A percentile compares a stretch with the other conserved stretches of the same genome.
These are phyloP conservation scores for Carduelis carduelis DNA, from an alignment of 2,797 vertebrate species.

Conservation along the genomic window DNA sequence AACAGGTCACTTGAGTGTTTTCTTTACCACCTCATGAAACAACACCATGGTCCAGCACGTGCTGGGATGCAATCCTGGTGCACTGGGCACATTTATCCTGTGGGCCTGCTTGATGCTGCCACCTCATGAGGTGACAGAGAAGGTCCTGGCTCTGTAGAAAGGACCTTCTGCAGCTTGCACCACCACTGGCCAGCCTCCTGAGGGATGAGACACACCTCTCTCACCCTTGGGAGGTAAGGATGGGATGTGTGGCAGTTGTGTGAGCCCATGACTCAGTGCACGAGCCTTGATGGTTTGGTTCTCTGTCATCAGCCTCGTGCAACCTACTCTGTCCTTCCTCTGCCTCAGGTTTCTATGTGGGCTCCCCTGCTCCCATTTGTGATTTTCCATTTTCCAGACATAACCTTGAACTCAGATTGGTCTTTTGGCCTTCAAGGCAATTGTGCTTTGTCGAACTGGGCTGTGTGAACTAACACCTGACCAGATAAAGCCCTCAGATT, in stretches of 20 bases:
- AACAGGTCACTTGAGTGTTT: background rate
- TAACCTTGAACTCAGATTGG: background rate
- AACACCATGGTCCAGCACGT: fast-evolving
- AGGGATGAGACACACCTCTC: background rate
- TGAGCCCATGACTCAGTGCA: background rate
- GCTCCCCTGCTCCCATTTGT: background rate
- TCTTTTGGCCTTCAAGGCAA: background rate
- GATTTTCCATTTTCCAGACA: background rate
- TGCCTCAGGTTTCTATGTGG: background rate
- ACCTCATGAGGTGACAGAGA: background rate
- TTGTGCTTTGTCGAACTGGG: background rate
- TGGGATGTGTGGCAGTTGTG: background rate
- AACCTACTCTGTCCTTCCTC: background rate
- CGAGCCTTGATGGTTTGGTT: background rate
- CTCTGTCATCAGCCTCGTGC: background rate
- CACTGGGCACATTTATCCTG: background rate
- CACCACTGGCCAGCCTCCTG: background rate
- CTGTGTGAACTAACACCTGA: background rate
- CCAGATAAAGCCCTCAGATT: background rate
- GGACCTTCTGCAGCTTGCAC: background rate
- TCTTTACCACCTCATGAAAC: background rate
- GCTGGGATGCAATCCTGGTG: background rate
- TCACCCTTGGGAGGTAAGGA: background rate
- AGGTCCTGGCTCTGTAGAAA: background rate
- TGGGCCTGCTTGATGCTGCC: background rate